Base-by-base conservation (phyloP, 2,797 vertebrate species). In the Odontamblyopus rebecca region DNA sequence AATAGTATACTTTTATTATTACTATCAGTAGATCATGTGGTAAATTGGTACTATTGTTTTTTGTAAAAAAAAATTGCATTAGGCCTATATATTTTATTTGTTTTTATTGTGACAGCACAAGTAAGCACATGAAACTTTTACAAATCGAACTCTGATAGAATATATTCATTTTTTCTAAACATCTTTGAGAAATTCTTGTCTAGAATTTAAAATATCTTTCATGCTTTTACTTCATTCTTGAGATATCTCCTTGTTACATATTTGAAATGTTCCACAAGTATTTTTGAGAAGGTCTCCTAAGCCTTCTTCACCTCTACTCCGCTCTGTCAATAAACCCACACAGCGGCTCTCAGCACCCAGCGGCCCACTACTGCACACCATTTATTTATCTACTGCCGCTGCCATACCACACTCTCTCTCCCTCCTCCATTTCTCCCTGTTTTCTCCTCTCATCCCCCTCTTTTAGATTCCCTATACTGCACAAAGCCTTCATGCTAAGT, bases 241-340 rank as follows among this genome's bases (percentile, higher is more conserved):
- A 78, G 71, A 84, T 85, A 69, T 83, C 74, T 82, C 67, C 74
- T 61, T 53, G 68, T 72, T 85, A 76, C 78, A 79, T 75, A 77
- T 79, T 89, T 86, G 70, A 85, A 76, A 81, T 35, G 19, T 73
- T 85, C 72, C 75, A 30, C 71, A 75, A 86, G 75, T 77, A 76
- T 83, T 81, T 68, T 74, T 61, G 73, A 83, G 78, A 82, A 57
- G 71, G 53, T 76, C 81, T 77, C 76, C 80, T 68, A 75, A 84
- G 75, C 74, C 86, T 72, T 69, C 76, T 80, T 82, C 79, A 76
- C 56, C 79, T 81, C 85, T 85, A 78, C n/a, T 82, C 76, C 78
- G 41, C 82, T 90, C 82, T 92, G 89, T 93, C 91, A 92, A 91
- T 91, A 92, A 93, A 92, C 88, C 81, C 83, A 72, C 79, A 74